Percentiles rank a stretch among this genome's conserved stretches.
These are phyloP conservation scores for Syrrhaptes paradoxus DNA, from an alignment of 2,113 vertebrate genomes.

Conservation along the genomic window DNA sequence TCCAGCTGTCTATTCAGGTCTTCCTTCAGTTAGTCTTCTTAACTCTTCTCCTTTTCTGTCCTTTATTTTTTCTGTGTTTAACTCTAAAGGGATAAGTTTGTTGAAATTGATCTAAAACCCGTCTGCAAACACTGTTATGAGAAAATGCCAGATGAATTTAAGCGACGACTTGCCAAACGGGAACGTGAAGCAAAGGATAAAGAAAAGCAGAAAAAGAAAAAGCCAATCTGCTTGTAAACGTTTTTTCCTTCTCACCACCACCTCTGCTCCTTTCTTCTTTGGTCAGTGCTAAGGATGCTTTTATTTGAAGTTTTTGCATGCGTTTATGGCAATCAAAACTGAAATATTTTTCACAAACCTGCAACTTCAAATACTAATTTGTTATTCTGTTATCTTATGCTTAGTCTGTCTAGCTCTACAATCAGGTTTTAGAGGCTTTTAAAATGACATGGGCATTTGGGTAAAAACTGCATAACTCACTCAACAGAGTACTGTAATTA, in stretches of 20 bases:
- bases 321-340: neutral
- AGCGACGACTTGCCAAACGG: conserved; percentile 89
- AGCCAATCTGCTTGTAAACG: conserved; percentile 92
- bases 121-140: conserved; percentile 98
- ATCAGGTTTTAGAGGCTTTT: neutral
- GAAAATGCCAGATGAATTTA: conserved; percentile 95
- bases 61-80: conserved; percentile 66
- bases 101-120: conserved; percentile 98
- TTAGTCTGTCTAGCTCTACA: neutral
- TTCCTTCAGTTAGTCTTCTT: conserved; percentile 53
- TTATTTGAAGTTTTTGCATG: conserved; percentile 37
- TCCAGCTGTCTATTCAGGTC: conserved; percentile 26
- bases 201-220: conserved; percentile 93
- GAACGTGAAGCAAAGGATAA: conserved; percentile 91
- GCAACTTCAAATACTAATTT: neutral
- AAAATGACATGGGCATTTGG: neutral
- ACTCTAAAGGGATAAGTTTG: conserved; percentile 93
- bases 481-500: neutral
- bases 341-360: neutral
- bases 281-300: conserved; percentile 82
- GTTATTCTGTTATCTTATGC: neutral
- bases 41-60: conserved; percentile 65
- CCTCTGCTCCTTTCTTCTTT: conserved; percentile 76
- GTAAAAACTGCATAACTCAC: neutral
- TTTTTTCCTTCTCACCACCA: conserved; percentile 69